Base-by-base conservation (phyloP, 1,140 invertebrate genomes). In the Melitaea cinxia region DNA sequence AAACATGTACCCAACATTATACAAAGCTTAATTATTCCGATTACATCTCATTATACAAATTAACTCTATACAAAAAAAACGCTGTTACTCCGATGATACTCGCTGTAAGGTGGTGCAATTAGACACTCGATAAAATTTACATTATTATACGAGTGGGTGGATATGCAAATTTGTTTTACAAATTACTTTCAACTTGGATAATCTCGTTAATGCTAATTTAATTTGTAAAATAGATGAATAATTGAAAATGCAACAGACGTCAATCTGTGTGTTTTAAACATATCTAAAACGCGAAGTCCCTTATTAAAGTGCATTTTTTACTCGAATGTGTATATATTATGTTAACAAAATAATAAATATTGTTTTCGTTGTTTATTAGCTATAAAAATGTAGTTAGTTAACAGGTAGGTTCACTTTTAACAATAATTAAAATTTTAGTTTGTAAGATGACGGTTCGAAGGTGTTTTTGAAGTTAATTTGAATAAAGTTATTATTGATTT, bases 111-210 rank as follows among this genome's bases (percentile, higher is more conserved):
- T 59, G 50, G 39, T 47, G 57, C 58, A 61, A 67, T 61, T 67
- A 57, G 65, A 61, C 39, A 67, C 53, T 26, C 53, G 65, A 67
- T 67, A 60, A 60, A 54, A 67, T 61, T 56, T 39, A 67, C 65
- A 61, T 67, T 66, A 60, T 66, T 60, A 65, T 60, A 42, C 65
- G 52, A 61, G 65, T 67, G 65, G 65, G 65, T 30, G 65, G 65
- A 67, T 56, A 67, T 67, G 65, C 65, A 61, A 67, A 61, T 67
- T 67, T 61, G 58, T 42, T 67, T 61, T 67, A 67, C 65, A 67
- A 67, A 67, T 67, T 67, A 67, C 53, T 50, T 52, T 61, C 53
- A 56, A 56, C 52, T 52, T 19, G 65, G 53, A 67, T 67, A 61
- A 61, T 56, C 58, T 67, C 50, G 58, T 67, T 61, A 59, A 61